A percentile compares a stretch with the other conserved stretches of the same genome.
Conservation (phyloP, 1,140 invertebrate species). For the Antheraea mylitta region DNA sequence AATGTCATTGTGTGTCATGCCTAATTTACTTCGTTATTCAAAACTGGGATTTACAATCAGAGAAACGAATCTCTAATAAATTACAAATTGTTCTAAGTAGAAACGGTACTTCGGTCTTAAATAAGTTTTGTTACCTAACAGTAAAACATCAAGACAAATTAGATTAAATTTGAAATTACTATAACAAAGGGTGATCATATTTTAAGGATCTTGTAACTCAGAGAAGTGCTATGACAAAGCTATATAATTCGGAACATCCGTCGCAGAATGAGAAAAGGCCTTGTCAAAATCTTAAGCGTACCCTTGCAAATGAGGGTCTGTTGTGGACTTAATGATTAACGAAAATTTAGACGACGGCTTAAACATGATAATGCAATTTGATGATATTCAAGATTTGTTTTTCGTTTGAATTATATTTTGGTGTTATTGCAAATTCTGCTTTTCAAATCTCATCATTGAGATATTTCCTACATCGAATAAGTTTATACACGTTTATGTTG, state of each 20-base stretch:
- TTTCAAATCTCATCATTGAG: neutral
- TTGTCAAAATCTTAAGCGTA: slow-evolving; percentile 8
- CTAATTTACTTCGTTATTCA: neutral
- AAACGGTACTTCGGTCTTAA: too few relatives aligned
- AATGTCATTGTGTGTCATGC: too few relatives aligned
- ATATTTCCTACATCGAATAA: neutral
- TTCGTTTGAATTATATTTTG: neutral
- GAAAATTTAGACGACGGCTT: neutral
- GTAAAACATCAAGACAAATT: neutral
- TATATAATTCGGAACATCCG: slow-evolving; percentile 8
- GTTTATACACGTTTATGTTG: too few relatives aligned
- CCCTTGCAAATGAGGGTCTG: slow-evolving; percentile 9
- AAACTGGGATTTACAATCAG: neutral
- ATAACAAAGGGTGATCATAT: neutral
- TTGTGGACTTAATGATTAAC: slow-evolving; percentile 2
- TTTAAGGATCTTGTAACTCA: slow-evolving; percentile 9
- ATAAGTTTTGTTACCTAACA: neutral
- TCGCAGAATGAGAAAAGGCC: slow-evolving; percentile 1
- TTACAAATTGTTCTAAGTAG: too few relatives aligned
- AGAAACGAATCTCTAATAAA: neutral
- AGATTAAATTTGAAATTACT: neutral
- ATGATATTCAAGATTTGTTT: neutral
- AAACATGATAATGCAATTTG: slow-evolving; percentile 4
- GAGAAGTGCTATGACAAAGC: slow-evolving; percentile 6
- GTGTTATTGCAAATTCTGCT: neutral